These are phyloP conservation scores for Incurvaria masculella DNA, from an alignment of 2,888 invertebrate species.

Conservation along the genomic window DNA sequence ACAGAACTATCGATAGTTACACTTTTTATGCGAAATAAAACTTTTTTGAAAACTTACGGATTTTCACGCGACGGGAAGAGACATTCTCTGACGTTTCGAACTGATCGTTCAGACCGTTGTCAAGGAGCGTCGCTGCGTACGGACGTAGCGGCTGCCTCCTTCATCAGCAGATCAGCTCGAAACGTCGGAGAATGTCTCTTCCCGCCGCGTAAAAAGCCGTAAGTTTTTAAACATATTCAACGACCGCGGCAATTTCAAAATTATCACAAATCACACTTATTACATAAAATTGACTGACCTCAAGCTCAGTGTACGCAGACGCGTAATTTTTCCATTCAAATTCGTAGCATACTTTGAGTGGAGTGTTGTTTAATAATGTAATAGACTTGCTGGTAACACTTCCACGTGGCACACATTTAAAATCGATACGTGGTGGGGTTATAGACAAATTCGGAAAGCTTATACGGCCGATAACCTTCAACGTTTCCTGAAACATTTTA, in stretches of 20 bases:
- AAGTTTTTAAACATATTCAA: too few relatives aligned
- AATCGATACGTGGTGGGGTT: conserved; percentile 53
- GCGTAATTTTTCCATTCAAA: conserved; percentile 38
- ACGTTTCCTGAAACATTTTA: conserved; percentile 53
- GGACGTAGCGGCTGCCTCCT: too few relatives aligned
- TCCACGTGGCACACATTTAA: conserved; percentile 55
- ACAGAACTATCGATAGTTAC: too few relatives aligned
- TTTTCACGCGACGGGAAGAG: too few relatives aligned
- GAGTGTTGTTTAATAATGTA: conserved; percentile 42
- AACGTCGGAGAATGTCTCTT: too few relatives aligned
- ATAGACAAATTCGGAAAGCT: conserved; percentile 66
- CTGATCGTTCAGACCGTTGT: too few relatives aligned
- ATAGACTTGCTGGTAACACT: conserved; percentile 37
- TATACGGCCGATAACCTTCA: conserved; percentile 60
- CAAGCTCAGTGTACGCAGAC: conserved; percentile 19
- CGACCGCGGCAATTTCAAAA: too few relatives aligned
- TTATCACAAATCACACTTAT: not conserved
- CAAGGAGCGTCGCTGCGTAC: not conserved
- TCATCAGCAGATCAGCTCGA: not conserved
- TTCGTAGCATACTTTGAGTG: conserved; percentile 37
- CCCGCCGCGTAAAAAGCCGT: too few relatives aligned
- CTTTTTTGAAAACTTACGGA: not conserved
- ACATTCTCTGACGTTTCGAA: too few relatives aligned
- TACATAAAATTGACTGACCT: conserved; percentile 21
- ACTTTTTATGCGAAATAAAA: too few relatives aligned